Conservation (phyloP, 2,888 invertebrate species). For the Argyra leucocephala region DNA sequence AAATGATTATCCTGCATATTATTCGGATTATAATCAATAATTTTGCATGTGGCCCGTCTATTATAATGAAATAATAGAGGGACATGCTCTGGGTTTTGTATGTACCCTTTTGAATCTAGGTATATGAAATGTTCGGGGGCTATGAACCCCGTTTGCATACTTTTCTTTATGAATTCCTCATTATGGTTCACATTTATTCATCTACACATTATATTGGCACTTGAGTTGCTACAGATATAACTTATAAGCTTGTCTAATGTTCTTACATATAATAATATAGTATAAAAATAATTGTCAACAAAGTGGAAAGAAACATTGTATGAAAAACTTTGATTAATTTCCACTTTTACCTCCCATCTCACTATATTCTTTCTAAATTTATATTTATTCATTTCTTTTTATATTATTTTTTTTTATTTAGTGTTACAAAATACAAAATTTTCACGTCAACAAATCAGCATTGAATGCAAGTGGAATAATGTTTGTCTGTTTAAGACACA, state of each 20-base stretch:
- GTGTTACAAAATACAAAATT: neutral
- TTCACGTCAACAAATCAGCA: constrained; percentile 3
- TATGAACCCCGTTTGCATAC: too few relatives aligned
- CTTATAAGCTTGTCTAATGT: too few relatives aligned
- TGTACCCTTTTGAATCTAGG: too few relatives aligned
- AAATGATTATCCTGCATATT: too few relatives aligned
- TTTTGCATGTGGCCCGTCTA: too few relatives aligned
- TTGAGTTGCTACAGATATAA: neutral
- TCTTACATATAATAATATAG: neutral
- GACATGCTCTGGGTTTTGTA: too few relatives aligned
- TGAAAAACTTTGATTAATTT: neutral
- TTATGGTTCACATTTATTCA: neutral
- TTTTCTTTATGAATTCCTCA: too few relatives aligned
- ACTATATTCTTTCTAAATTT: neutral
- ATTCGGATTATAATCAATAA: too few relatives aligned
- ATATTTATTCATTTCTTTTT: neutral
- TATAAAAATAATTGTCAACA: neutral
- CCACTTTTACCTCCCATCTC: neutral
- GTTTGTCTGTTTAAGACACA: neutral
- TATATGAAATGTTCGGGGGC: too few relatives aligned
- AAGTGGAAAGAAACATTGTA: neutral
- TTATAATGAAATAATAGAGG: too few relatives aligned
- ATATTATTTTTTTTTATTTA: neutral
- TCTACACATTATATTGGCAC: neutral
- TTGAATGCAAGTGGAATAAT: neutral